Evolutionary conservation across 2,888 invertebrate species (phyloP).

Genomic region (Onchidella celtica): DNA sequence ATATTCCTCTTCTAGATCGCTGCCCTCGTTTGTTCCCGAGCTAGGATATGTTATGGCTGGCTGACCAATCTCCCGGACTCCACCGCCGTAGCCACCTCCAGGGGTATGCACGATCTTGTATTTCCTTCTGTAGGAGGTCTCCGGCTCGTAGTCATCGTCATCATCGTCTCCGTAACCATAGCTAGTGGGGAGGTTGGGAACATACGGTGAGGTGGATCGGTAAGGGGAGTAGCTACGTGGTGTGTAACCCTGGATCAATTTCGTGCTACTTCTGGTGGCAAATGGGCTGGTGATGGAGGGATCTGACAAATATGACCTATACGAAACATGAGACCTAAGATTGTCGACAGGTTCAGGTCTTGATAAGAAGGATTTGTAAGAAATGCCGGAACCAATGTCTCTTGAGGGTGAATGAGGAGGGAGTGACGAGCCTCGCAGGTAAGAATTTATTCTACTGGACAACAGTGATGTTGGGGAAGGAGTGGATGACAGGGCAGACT

Average conservation of each 20-base stretch:
- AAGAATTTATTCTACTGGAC: conserved; percentile 39
- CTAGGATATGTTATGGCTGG: neutral
- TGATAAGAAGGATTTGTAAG: conserved; percentile 28
- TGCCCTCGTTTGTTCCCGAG: conserved; percentile 4
- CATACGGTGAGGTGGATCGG: conserved; percentile 17
- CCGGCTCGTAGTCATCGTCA: conserved; percentile 41
- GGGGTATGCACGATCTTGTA: conserved; percentile 38
- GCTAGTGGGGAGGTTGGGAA: neutral
- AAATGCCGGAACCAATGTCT: conserved; percentile 9
- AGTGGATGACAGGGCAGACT: conserved; percentile 10
- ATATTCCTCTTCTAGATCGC: conserved; percentile 30
- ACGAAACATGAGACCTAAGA: conserved; percentile 6
- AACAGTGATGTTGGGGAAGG: conserved; percentile 42
- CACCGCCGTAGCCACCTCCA: neutral
- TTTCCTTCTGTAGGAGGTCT: conserved; percentile 38
- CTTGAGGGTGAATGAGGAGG: conserved; percentile 20
- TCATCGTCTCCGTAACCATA: neutral
- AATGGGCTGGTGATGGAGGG: conserved; percentile 13
- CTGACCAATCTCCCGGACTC: neutral
- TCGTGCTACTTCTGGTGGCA: conserved; percentile 9
- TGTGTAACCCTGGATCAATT: neutral
- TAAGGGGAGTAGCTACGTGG: neutral
- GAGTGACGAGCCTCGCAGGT: conserved; percentile 37
- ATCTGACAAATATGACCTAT: conserved; percentile 37
- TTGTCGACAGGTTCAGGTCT: neutral